A percentile compares a stretch with the other conserved stretches of the same genome.
phyloP scores from a whole-genome alignment of 2,797 vertebrate genomes.

The Nannoperca australis region DNA sequence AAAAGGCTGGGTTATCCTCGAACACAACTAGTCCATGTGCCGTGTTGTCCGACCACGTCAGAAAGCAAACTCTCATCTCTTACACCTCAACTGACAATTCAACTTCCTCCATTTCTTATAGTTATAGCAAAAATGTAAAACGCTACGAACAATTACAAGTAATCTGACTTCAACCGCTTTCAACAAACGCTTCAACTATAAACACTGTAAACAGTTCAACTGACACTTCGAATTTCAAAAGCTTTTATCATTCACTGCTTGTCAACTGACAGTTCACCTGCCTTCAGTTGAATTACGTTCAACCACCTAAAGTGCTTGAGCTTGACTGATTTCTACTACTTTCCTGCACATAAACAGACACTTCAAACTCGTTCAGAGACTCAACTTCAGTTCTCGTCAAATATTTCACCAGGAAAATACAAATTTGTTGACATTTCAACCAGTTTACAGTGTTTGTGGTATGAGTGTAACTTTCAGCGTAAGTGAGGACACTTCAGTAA shows the following conservation, averaged over 20 bases:
- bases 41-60: too few relatives aligned
- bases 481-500: neutral
- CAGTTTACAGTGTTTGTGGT: neutral
- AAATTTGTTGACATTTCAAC: neutral
- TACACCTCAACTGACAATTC: neutral
- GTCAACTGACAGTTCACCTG: too few relatives aligned
- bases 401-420: neutral
- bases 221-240: neutral
- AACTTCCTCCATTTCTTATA: neutral
- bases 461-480: neutral
- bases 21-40: too few relatives aligned
- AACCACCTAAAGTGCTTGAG: neutral
- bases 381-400: neutral
- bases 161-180: neutral
- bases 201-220: neutral
- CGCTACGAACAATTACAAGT: neutral
- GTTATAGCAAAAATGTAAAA: neutral
- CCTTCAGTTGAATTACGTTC: neutral
- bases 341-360: neutral
- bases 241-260: too few relatives aligned
- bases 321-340: neutral
- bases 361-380: neutral
- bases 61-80: neutral
- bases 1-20: too few relatives aligned
- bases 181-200: neutral